These are phyloP conservation scores for Rostratula benghalensis DNA, from an alignment of 2,113 vertebrate species.

Conservation along the genomic window DNA sequence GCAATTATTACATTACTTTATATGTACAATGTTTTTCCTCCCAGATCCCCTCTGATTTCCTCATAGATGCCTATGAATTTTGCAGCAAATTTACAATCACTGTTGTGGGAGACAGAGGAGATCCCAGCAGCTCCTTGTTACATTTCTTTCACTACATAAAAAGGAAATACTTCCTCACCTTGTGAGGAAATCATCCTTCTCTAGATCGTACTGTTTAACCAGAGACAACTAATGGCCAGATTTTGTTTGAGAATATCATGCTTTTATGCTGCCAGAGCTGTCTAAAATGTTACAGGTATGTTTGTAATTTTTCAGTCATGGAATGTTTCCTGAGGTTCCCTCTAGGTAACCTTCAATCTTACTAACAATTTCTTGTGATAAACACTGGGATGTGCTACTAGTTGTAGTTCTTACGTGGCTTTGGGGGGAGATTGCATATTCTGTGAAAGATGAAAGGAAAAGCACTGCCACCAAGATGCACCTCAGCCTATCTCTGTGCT, in stretches of 20 bases:
- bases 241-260: neutral
- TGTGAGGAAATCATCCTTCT: neutral
- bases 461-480: neutral
- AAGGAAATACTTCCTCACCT: neutral
- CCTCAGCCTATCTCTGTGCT: neutral
- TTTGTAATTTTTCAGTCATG: neutral
- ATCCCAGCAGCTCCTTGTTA: neutral
- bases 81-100: neutral
- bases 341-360: neutral
- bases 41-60: neutral
- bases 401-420: neutral
- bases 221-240: neutral
- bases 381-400: neutral
- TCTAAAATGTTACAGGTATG: neutral
- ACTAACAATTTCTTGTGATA: neutral
- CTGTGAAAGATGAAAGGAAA: slow-evolving; percentile 32
- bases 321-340: neutral
- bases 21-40: slow-evolving; percentile 26
- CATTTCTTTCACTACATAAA: neutral
- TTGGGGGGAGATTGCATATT: neutral
- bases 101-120: neutral
- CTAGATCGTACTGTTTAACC: neutral
- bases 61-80: slow-evolving; percentile 2
- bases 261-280: neutral
- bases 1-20: slow-evolving; percentile 56